Conservation (phyloP, 2,888 invertebrate species). For the Drosophila pegasa region DNA sequence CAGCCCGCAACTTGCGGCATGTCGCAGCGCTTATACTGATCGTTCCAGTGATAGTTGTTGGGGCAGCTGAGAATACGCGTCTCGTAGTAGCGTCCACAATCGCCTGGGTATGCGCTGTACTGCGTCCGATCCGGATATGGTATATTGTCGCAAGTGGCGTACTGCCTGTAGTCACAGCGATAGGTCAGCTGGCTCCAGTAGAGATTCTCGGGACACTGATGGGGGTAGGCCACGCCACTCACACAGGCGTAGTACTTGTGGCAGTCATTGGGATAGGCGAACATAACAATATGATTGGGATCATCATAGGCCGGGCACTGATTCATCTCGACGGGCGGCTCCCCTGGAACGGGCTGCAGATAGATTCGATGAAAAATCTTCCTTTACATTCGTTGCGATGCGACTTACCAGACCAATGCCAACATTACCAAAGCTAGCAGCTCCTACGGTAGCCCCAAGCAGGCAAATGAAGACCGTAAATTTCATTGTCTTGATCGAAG, state of each 20-base stretch:
- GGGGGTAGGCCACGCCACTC: conserved; percentile 58
- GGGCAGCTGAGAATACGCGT: conserved; percentile 61
- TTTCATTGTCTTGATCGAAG: conserved; percentile 19
- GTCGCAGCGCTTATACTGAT: conserved; percentile 64
- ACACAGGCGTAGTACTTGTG: conserved; percentile 77
- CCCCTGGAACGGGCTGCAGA: conserved; percentile 5
- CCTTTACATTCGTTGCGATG: fast-evolving
- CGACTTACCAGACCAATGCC: conserved; percentile 29
- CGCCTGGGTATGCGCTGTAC: conserved; percentile 61
- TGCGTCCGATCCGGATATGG: not conserved
- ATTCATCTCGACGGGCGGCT: conserved; percentile 5
- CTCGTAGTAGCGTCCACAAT: conserved; percentile 77
- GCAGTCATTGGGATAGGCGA: conserved; percentile 72
- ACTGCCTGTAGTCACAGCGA: conserved; percentile 74
- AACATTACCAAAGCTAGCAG: not conserved
- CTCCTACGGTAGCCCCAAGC: conserved; percentile 2
- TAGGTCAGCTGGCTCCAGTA: conserved; percentile 74
- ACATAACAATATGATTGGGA: conserved; percentile 63
- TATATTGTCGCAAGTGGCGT: conserved; percentile 57
- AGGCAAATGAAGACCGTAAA: conserved; percentile 26
- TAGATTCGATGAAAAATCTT: not conserved
- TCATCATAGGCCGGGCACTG: conserved; percentile 70
- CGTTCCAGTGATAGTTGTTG: conserved; percentile 69
- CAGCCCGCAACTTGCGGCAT: conserved; percentile 65
- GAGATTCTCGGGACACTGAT: conserved; percentile 68